Conservation (phyloP, 2,888 invertebrate species). For the Acleris cristana region DNA sequence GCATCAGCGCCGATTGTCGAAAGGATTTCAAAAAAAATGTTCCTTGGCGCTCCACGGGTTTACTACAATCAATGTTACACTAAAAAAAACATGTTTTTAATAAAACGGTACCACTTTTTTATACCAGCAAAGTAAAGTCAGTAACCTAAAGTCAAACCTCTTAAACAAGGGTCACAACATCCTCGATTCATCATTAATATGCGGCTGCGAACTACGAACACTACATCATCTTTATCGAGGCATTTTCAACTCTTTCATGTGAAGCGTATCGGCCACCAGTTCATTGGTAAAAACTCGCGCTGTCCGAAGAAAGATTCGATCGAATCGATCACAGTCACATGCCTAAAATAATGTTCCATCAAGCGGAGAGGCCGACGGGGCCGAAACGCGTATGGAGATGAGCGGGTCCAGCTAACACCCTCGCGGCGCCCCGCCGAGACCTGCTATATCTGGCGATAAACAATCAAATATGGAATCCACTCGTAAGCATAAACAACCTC, state of each 20-base stretch:
- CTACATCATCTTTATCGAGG: conserved; percentile 66
- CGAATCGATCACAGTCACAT: conserved; percentile 81
- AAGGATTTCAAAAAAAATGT: too few species aligned
- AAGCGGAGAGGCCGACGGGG: conserved; percentile 55
- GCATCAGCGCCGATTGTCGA: too few species aligned
- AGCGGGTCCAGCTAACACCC: conserved; percentile 62
- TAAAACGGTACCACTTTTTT: too few species aligned
- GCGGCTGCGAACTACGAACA: conserved; percentile 62
- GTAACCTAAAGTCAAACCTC: conserved; percentile 6
- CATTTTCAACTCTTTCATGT: conserved; percentile 41
- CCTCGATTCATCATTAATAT: conserved; percentile 68
- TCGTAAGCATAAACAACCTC: conserved; percentile 47
- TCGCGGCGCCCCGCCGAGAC: conserved; percentile 60
- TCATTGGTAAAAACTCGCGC: conserved; percentile 64
- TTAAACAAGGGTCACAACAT: conserved; percentile 55
- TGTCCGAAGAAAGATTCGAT: conserved; percentile 74
- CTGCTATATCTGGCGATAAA: conserved; percentile 58
- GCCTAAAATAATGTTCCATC: conserved; percentile 75
- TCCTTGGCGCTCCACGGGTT: too few species aligned
- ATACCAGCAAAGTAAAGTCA: not conserved
- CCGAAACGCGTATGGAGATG: conserved; percentile 63
- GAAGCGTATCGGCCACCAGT: conserved; percentile 30
- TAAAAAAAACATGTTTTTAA: too few species aligned
- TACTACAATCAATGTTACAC: too few species aligned
- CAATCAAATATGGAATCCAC: conserved; percentile 62